Percentiles rank a stretch among this genome's conserved stretches.
phyloP scores from a whole-genome alignment of 2,888 invertebrate species.

The Zaprionus obscuricornis region DNA sequence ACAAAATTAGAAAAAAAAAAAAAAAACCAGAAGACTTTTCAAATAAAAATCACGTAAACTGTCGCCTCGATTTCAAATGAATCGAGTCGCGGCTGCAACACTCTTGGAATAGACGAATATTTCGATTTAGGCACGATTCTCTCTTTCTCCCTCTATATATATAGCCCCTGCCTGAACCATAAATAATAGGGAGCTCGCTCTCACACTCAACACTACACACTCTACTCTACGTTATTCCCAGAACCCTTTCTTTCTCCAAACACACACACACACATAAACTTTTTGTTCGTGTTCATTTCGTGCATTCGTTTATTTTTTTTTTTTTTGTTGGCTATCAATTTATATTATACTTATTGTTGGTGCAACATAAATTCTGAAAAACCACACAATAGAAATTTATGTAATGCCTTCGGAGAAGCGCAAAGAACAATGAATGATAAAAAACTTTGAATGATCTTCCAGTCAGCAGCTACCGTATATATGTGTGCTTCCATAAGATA shows the following conservation, averaged over 20 bases:
- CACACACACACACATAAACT: too few species aligned
- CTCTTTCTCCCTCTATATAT: conserved; percentile 30
- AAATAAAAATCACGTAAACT: conserved; percentile 76
- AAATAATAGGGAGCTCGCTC: conserved; percentile 70
- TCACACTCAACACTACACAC: conserved; percentile 28
- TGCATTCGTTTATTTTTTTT: too few species aligned
- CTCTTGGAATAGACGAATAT: conserved; percentile 48
- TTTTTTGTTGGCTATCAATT: too few species aligned
- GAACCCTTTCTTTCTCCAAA: neutral
- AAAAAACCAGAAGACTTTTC: conserved; percentile 54
- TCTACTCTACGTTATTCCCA: conserved; percentile 45
- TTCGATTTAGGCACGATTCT: conserved; percentile 73
- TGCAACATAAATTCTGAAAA: conserved; percentile 64
- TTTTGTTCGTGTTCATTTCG: too few species aligned
- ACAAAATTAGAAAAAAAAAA: conserved; percentile 60
- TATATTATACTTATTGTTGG: conserved; percentile 36
- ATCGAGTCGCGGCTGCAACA: conserved; percentile 39
- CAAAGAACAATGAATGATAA: conserved; percentile 32
- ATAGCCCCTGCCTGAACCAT: conserved; percentile 30
- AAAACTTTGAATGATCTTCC: conserved; percentile 28
- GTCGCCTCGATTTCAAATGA: conserved; percentile 72
- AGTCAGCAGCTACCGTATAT: too few species aligned
- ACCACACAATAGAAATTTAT: conserved; percentile 69
- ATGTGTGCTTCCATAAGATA: too few species aligned
- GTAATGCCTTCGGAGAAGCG: conserved; percentile 70